Evolutionary conservation across 2,888 invertebrate genomes (phyloP).

Genomic region (Prenolepis imparis): DNA sequence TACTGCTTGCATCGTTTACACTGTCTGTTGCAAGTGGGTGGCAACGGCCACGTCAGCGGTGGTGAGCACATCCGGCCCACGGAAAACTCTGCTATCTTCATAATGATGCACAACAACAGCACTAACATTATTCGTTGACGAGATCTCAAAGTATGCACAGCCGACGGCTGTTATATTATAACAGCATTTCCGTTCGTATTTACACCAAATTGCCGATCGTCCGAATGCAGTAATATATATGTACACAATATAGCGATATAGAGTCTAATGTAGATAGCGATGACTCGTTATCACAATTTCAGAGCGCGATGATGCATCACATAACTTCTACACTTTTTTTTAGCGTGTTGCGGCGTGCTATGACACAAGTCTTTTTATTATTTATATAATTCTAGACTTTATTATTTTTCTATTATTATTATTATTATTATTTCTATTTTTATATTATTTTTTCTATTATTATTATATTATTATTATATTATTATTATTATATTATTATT

Average conservation of each 20-base stretch:
- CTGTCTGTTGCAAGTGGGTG: conserved; percentile 78
- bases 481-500: not conserved
- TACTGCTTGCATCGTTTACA: conserved; percentile 67
- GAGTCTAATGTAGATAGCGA: not conserved
- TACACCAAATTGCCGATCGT: not conserved
- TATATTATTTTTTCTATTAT: not conserved
- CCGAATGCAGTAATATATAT: not conserved
- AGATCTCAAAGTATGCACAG: conserved; percentile 40
- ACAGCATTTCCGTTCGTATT: conserved; percentile 58
- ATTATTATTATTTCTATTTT: not conserved
- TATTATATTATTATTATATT: not conserved
- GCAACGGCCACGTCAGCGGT: conserved; percentile 75
- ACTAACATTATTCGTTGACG: conserved; percentile 87
- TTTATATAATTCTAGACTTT: not conserved
- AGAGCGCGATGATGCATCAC: not conserved
- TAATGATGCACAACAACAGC: conserved; percentile 88
- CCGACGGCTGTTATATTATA: conserved; percentile 76
- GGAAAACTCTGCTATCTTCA: conserved; percentile 89
- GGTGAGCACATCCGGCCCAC: conserved; percentile 79
- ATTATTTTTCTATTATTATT: not conserved
- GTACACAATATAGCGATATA: not conserved
- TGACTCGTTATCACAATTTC: conserved; percentile 18
- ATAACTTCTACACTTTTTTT: not conserved
- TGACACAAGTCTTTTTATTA: not conserved
- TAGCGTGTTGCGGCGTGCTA: not conserved